phyloP scores from a whole-genome alignment of 2,113 vertebrate species.

The Psammodynastes pulverulentus region DNA sequence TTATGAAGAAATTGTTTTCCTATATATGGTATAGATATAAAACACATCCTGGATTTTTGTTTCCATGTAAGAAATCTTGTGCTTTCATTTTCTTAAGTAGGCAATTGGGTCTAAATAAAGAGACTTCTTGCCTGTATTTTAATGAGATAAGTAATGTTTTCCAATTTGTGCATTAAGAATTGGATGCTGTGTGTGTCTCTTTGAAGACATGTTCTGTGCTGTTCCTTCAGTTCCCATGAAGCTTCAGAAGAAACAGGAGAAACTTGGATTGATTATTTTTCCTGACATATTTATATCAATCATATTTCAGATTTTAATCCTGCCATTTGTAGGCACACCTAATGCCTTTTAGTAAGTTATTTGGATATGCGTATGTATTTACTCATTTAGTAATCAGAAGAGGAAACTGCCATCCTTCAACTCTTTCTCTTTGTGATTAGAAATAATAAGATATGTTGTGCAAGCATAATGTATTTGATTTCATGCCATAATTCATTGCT shows the following conservation, averaged over 20 bases:
- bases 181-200: slow-evolving; percentile 55
- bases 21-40: slow-evolving; percentile 69
- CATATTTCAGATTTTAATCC: neutral
- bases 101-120: slow-evolving; percentile 65
- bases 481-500: neutral
- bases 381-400: neutral
- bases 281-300: slow-evolving; percentile 47
- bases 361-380: neutral
- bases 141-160: slow-evolving; percentile 63
- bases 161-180: slow-evolving; percentile 63
- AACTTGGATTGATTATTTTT: slow-evolving; percentile 57
- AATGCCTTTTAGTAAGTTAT: neutral
- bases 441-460: neutral
- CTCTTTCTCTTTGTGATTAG: neutral
- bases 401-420: neutral
- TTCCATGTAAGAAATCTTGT: slow-evolving; percentile 73
- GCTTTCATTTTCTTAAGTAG: slow-evolving; percentile 57
- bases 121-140: slow-evolving; percentile 62
- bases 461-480: neutral
- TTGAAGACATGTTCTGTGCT: neutral
- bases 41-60: slow-evolving; percentile 66
- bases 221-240: slow-evolving; percentile 7
- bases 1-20: slow-evolving; percentile 57
- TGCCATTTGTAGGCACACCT: neutral
- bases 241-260: slow-evolving; percentile 28